Conservation (phyloP, 2,113 vertebrate species). For the Morone chrysops region DNA sequence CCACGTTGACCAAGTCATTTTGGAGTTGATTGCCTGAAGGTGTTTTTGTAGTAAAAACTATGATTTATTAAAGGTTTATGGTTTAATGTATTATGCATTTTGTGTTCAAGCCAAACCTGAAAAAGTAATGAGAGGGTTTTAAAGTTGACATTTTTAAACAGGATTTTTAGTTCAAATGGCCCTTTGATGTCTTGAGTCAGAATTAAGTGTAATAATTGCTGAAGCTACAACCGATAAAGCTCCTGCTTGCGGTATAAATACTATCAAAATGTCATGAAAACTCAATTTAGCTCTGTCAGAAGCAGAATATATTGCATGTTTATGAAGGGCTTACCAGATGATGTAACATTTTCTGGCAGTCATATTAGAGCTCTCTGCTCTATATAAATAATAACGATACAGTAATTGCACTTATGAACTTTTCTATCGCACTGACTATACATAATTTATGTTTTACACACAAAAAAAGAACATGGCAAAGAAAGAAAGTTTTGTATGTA, state of each 20-base stretch:
- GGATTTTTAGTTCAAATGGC: constrained; percentile 16
- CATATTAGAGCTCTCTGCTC: not conserved
- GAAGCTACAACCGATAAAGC: not conserved
- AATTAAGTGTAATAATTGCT: constrained; percentile 5
- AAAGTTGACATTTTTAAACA: constrained; percentile 24
- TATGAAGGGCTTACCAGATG: constrained; percentile 5
- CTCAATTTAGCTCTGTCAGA: constrained; percentile 8
- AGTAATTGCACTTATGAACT: constrained; percentile 6
- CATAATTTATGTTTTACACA: not conserved
- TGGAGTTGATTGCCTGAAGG: not conserved
- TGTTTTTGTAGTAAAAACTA: constrained; percentile 34
- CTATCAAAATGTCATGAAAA: constrained; percentile 25
- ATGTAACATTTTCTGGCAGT: constrained; percentile 11
- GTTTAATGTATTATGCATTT: constrained; percentile 25
- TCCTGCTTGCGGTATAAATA: not conserved
- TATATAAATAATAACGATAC: not conserved
- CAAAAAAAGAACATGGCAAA: not conserved
- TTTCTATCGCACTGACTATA: not conserved
- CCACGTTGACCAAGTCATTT: constrained; percentile 17
- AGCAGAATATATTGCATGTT: constrained; percentile 1
- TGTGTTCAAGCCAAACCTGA: constrained; percentile 25
- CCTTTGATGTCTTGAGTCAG: constrained; percentile 10
- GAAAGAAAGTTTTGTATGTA: not conserved
- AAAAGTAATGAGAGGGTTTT: constrained; percentile 27
- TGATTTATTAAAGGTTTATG: constrained; percentile 17